These are phyloP conservation scores for Saturnia pavonia DNA, from an alignment of 2,888 invertebrate species.

Conservation along the genomic window DNA sequence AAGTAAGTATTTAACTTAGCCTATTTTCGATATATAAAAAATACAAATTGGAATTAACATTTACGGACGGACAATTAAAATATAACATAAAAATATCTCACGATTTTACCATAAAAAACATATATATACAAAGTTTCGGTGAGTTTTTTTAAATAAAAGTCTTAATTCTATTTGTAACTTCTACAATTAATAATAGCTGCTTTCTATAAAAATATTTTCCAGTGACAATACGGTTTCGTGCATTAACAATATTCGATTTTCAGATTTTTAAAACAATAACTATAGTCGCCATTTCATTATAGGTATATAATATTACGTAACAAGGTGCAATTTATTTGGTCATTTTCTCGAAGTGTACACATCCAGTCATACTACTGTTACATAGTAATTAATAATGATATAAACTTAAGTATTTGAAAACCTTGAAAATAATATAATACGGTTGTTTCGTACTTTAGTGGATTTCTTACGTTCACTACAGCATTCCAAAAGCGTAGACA, in stretches of 20 bases:
- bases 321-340: too few species aligned
- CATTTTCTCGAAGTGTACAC: too few species aligned
- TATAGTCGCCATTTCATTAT: too few species aligned
- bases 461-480: too few species aligned
- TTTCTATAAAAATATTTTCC: background rate
- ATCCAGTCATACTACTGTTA: too few species aligned
- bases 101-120: background rate
- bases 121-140: constrained; percentile 5
- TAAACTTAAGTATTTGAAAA: too few species aligned
- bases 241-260: background rate
- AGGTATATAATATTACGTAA: too few species aligned
- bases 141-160: constrained; percentile 7
- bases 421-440: too few species aligned
- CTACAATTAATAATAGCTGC: background rate
- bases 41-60: background rate
- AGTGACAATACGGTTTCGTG: background rate
- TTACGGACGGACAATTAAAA: constrained; percentile 11
- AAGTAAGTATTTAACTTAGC: constrained; percentile 8
- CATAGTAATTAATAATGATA: too few species aligned
- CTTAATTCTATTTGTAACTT: background rate
- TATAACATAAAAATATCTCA: background rate
- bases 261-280: background rate
- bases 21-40: constrained; percentile 6
- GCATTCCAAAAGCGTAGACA: too few species aligned
- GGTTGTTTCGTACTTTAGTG: too few species aligned